phyloP scores from a whole-genome alignment of 1,140 invertebrate species.

The Magallana ariakensis region DNA sequence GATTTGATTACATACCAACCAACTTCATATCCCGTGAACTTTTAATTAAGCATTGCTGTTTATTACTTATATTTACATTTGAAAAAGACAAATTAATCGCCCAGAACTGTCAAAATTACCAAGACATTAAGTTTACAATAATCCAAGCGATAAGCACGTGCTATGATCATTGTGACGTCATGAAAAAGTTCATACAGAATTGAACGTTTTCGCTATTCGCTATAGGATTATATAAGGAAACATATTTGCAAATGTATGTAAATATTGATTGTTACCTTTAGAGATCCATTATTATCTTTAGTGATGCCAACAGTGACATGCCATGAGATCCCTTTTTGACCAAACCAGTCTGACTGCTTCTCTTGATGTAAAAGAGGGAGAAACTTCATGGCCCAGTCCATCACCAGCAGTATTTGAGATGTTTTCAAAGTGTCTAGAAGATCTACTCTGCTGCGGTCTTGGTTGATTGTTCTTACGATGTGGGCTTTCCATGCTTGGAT shows the following conservation, averaged over 20 bases:
- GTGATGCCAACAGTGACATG: constrained; percentile 46
- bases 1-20: no score
- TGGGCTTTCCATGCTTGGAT: constrained; percentile 34
- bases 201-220: not conserved
- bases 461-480: constrained; percentile 42
- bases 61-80: no score
- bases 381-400: constrained; percentile 55
- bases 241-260: not conserved
- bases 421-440: not conserved
- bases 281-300: not conserved
- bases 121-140: no score
- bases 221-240: not conserved
- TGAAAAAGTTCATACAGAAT: no score
- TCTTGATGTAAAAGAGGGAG: constrained; percentile 14
- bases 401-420: constrained; percentile 32
- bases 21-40: no score
- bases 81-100: no score
- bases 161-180: no score
- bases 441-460: constrained; percentile 10
- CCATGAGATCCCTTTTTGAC: constrained; percentile 45
- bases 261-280: constrained; percentile 5
- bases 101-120: no score
- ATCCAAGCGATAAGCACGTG: no score
- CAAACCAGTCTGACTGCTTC: constrained; percentile 51
- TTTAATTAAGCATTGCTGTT: no score